Percentiles rank a stretch among this genome's conserved stretches.
Conservation (phyloP, 2,797 vertebrate genomes). For the Otus scops region DNA sequence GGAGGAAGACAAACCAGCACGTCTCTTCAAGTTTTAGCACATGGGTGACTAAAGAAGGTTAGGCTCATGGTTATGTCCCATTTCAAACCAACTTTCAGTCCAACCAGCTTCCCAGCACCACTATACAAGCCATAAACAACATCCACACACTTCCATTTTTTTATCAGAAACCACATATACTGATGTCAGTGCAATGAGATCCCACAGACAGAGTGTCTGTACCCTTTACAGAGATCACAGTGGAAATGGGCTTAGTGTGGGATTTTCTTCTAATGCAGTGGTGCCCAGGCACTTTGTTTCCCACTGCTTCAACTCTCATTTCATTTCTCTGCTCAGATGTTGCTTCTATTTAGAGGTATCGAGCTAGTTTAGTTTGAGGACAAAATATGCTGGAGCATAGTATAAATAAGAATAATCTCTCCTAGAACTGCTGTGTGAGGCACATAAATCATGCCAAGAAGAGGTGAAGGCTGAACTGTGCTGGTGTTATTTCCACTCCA, state of each 20-base stretch:
- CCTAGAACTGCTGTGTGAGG: neutral
- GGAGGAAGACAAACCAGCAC: neutral
- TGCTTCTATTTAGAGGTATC: neutral
- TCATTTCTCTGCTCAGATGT: neutral
- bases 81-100: neutral
- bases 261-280: neutral
- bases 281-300: neutral
- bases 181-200: neutral
- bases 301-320: neutral
- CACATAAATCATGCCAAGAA: constrained; percentile 22
- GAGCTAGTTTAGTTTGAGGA: neutral
- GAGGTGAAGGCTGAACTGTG: neutral
- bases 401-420: constrained; percentile 25
- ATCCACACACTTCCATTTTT: neutral
- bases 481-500: neutral
- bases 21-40: neutral
- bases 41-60: neutral
- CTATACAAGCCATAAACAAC: neutral
- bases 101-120: neutral
- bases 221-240: neutral
- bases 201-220: neutral
- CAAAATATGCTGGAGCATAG: neutral
- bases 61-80: neutral
- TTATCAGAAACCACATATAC: neutral
- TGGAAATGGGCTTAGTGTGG: neutral